Base-by-base conservation (phyloP, 2,113 vertebrate species). In the Parus major region DNA sequence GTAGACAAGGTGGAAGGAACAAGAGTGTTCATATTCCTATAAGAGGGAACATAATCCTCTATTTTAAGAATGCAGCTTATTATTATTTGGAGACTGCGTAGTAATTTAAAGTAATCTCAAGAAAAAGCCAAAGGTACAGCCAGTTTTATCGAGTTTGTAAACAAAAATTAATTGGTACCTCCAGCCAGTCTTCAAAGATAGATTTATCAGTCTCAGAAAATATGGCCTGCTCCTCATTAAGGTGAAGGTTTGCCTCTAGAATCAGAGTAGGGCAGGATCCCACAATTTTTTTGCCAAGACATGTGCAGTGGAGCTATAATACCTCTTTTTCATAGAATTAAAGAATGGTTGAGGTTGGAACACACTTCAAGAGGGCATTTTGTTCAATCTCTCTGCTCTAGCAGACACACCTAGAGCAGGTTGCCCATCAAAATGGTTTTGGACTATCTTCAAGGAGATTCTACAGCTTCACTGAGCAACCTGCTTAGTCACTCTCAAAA, bases 401-500 rank as follows among this genome's bases (percentile, higher is more conserved):
- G 23, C 47, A 63, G 42, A 20, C 4, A 4, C 13, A n/a, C 20
- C 16, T 31, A 39, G 9, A 29, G 12, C 8, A 71, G 21, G 24
- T 7, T 39, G 3, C 7, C 16, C 23, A 5, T n/a, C 35, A 17
- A 71, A 49, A 59, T 2, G 2, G 13, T 12, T 82, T 82, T 71
- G 41, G 20, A 39, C 3, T 39, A 50, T 15, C 9, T 77, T 21
- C 12, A 39, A 27, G 9, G 19, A 78, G 9, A 11, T 28, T 25
- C 9, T 21, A 66, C 6, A 35, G 15, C 10, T 10, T 65, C 19
- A 15, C 25, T 53, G 15, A n/a, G 29, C 9, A 47, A 53, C 6
- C 13, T 47, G 8, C 27, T 70, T 0, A 0, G 13, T 64, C 56
- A n/a, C 10, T 21, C 13, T 22, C 12, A 60, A 41, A 50, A 15